phyloP scores from a whole-genome alignment of 2,113 vertebrate species.

The Poicephalus meyeri region DNA sequence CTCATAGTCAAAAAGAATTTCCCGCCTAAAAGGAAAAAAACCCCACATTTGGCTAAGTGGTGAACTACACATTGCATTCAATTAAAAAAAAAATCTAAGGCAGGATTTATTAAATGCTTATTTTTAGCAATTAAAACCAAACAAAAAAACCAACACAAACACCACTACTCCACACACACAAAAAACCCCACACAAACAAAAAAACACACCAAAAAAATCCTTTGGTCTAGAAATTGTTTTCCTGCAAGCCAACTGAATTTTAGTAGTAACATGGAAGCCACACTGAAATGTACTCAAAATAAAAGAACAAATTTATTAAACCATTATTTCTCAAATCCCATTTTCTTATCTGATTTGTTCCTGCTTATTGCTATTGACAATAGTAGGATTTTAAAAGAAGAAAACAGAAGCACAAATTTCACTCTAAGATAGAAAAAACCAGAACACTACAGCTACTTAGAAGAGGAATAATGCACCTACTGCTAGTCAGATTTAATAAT shows the following conservation, averaged over 20 bases:
- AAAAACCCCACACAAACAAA: neutral
- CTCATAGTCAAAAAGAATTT: slow-evolving; percentile 97
- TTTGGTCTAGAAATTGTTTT: neutral
- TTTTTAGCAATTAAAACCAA: neutral
- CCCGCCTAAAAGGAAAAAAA: slow-evolving; percentile 75
- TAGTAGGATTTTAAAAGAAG: neutral
- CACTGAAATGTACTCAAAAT: neutral
- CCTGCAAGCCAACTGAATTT: neutral
- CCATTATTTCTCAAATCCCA: neutral
- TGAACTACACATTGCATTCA: neutral
- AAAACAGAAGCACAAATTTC: neutral
- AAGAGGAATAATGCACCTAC: neutral
- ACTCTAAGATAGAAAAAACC: fast-evolving
- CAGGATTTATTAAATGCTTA: neutral
- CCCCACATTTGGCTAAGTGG: neutral
- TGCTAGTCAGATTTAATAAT: neutral
- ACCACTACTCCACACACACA: neutral
- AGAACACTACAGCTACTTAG: neutral
- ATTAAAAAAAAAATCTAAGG: neutral
- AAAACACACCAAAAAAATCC: neutral
- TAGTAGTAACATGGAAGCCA: neutral
- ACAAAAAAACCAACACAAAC: neutral
- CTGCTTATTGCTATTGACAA: neutral
- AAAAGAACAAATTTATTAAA: neutral
- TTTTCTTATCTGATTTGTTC: neutral